Conservation (phyloP, 2,888 invertebrate genomes). For the Nomada hirtipes region DNA sequence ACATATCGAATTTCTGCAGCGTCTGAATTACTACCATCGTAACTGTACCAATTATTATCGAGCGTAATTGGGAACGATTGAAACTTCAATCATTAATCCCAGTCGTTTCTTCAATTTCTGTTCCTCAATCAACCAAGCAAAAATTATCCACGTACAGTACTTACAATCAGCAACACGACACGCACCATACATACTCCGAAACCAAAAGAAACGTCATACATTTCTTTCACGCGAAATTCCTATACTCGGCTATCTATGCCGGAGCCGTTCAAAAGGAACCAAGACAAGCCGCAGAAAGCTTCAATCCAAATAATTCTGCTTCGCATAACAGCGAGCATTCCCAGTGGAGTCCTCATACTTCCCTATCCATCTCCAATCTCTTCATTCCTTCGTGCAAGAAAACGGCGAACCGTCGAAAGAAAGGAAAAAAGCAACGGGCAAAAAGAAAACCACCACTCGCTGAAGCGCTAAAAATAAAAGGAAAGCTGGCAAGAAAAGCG, state of each 20-base stretch:
- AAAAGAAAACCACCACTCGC: too few species aligned
- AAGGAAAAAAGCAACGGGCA: neutral
- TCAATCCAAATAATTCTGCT: conserved; percentile 37
- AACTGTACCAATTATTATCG: too few species aligned
- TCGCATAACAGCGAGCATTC: conserved; percentile 14
- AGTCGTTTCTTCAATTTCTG: too few species aligned
- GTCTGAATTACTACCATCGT: too few species aligned
- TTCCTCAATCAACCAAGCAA: too few species aligned
- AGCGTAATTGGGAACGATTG: too few species aligned
- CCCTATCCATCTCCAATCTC: conserved; percentile 12
- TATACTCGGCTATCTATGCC: neutral
- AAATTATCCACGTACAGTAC: too few species aligned
- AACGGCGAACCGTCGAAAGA: neutral
- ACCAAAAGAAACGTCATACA: too few species aligned
- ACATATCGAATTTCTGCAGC: too few species aligned
- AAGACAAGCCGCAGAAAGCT: conserved; percentile 9
- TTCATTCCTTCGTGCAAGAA: neutral
- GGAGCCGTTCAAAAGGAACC: neutral
- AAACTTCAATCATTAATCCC: too few species aligned
- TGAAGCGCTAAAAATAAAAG: neutral
- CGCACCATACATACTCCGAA: too few species aligned
- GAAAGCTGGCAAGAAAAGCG: neutral
- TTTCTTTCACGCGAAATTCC: neutral
- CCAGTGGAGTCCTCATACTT: conserved; percentile 2
- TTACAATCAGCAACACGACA: too few species aligned